Evolutionary conservation across 2,888 invertebrate genomes (phyloP), one percentile per base, ranked within the genome.

Genomic region (Brachyptera risi): DNA sequence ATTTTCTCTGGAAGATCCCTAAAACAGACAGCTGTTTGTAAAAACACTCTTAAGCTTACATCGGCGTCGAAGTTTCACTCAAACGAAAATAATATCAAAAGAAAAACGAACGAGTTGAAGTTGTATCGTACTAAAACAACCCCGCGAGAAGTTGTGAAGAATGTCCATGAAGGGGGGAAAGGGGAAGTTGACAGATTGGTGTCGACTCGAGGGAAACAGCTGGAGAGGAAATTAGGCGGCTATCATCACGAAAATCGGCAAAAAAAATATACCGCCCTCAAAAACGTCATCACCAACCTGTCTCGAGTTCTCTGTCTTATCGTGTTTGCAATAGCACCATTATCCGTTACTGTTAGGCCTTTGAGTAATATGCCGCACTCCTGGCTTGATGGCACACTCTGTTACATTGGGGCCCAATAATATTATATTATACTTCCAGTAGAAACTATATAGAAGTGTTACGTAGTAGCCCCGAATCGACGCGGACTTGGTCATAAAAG

Each of bases 211-310:
- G n/a, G 19, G 13, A n/a, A 54, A 54, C 54, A 54, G 54, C 54
- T 54, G 54, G 54, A 23, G 54, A 35, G 54, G 54, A 54, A 54
- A 54, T 54, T 54, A 54, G 54, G 38, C 37, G 19, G 54, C 54
- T 17, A 54, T 54, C 54, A 54, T 54, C 35, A 15, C 54, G 21
- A 31, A 17, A 31, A 31, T 31, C n/a, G n/a, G n/a, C n/a, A n/a
- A n/a, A n/a, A n/a, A n/a, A n/a, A n/a, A n/a, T n/a, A n/a, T n/a
- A n/a, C n/a, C n/a, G n/a, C n/a, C 11, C 31, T 11, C 31, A 7
- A 7, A 31, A 11, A 31, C 31, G 31, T 31, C 31, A 31, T 5
- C 31, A 31, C 31, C 31, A 31, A 31, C 11, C 31, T 35, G 35
- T n/a, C 51, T 51, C 31, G 27, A 9, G 37, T 9, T 19, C 19